phyloP scores from a whole-genome alignment of 2,113 vertebrate genomes.

The Vulpes lagopus region DNA sequence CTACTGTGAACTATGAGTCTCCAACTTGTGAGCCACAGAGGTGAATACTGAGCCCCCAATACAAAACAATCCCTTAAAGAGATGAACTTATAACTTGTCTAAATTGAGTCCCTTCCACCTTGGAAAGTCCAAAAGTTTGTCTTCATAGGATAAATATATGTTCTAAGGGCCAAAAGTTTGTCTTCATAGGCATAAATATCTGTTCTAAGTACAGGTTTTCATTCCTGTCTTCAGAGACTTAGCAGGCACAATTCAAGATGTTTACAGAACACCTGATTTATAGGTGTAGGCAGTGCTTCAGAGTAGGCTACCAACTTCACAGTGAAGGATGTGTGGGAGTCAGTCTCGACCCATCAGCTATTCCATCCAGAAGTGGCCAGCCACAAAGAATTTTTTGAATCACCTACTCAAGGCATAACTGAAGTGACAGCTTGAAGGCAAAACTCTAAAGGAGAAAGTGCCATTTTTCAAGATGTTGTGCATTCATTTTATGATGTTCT shows the following conservation, averaged over 20 bases:
- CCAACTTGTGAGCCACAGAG: background rate
- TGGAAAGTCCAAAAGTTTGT: background rate
- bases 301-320: background rate
- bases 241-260: background rate
- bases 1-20: background rate
- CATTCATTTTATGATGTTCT: background rate
- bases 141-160: background rate
- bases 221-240: background rate
- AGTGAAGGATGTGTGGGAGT: background rate
- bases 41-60: background rate
- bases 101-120: background rate
- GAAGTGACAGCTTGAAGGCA: background rate
- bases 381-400: background rate
- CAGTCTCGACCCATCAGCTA: background rate
- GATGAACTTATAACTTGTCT: background rate
- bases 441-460: background rate
- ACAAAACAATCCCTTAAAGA: background rate
- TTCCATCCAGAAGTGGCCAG: background rate
- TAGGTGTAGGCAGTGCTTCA: background rate
- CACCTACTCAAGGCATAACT: background rate
- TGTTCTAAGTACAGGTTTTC: background rate
- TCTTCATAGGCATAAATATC: background rate
- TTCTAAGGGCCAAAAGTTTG: background rate
- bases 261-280: background rate
- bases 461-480: background rate